Evolutionary conservation across 1,140 invertebrate species (phyloP).

Genomic region (Drosophila equinoxialis): DNA sequence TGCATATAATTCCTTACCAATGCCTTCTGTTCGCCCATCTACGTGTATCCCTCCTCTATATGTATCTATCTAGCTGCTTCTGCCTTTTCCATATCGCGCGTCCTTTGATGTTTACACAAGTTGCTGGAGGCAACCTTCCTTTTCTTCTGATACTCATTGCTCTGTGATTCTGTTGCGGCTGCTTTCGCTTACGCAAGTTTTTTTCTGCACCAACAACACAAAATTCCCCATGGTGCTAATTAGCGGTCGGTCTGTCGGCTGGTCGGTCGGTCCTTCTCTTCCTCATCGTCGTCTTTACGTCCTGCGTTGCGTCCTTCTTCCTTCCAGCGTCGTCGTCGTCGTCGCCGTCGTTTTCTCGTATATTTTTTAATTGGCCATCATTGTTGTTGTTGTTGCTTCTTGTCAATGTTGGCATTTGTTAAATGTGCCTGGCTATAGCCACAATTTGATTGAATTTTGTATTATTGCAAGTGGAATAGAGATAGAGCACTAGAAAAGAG

Average conservation of each 20-base stretch:
- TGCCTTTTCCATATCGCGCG: constrained; percentile 11
- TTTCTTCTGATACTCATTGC: constrained; percentile 18
- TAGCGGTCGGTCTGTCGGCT: constrained; percentile 51
- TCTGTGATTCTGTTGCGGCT: constrained; percentile 7
- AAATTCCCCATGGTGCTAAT: constrained; percentile 82
- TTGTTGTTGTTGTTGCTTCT: constrained; percentile 30
- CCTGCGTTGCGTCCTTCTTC: constrained; percentile 56
- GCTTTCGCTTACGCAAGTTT: constrained; percentile 73
- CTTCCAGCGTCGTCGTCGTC: constrained; percentile 37
- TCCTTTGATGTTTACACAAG: constrained; percentile 80
- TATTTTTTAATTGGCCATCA: constrained; percentile 76
- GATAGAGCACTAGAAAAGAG: neutral
- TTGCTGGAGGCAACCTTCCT: constrained; percentile 29
- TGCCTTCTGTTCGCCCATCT: constrained; percentile 23
- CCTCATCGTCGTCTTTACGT: neutral
- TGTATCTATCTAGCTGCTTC: constrained; percentile 5
- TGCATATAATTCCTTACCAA: constrained; percentile 62
- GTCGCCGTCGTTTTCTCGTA: constrained; percentile 39
- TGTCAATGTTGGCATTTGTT: constrained; percentile 14
- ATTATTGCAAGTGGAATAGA: neutral
- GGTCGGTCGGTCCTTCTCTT: neutral
- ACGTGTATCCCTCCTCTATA: neutral
- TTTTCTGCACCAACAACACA: constrained; percentile 50
- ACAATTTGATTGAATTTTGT: constrained; percentile 11
- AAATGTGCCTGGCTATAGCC: constrained; percentile 15